Evolutionary conservation across 2,888 invertebrate species (phyloP).

Genomic region (Epinotia demarniana): DNA sequence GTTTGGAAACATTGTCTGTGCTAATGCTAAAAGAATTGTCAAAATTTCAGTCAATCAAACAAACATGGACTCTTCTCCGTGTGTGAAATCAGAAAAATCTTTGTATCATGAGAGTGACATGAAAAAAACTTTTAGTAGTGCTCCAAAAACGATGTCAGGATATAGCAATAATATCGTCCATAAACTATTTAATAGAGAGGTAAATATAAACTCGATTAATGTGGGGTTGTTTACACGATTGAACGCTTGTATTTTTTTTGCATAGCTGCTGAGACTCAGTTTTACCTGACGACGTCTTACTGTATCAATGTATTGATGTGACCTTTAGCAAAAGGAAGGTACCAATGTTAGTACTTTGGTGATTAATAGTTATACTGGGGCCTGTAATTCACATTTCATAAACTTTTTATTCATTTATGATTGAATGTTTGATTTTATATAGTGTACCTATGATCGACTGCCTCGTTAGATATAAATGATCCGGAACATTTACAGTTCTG

Average conservation of each 20-base stretch:
- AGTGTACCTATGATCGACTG: neutral
- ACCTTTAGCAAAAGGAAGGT: slow-evolving; percentile 12
- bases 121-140: slow-evolving; percentile 61
- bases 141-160: slow-evolving; percentile 60
- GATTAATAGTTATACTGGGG: neutral
- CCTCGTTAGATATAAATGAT: neutral
- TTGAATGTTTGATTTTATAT: neutral
- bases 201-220: slow-evolving; percentile 63
- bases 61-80: slow-evolving; percentile 79
- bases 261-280: slow-evolving; percentile 26
- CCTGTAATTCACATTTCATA: neutral
- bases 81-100: slow-evolving; percentile 68
- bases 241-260: slow-evolving; percentile 50
- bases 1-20: slow-evolving; percentile 47
- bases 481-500: neutral
- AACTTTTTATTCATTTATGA: slow-evolving; percentile 3
- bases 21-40: slow-evolving; percentile 53
- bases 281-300: slow-evolving; percentile 28
- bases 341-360: neutral
- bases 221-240: slow-evolving; percentile 50
- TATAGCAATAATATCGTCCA: slow-evolving; percentile 72
- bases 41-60: slow-evolving; percentile 79
- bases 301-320: slow-evolving; percentile 12
- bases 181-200: slow-evolving; percentile 86
- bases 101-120: slow-evolving; percentile 64